phyloP scores from a whole-genome alignment of 2,888 invertebrate genomes.

The Didymodactylos carnosus region DNA sequence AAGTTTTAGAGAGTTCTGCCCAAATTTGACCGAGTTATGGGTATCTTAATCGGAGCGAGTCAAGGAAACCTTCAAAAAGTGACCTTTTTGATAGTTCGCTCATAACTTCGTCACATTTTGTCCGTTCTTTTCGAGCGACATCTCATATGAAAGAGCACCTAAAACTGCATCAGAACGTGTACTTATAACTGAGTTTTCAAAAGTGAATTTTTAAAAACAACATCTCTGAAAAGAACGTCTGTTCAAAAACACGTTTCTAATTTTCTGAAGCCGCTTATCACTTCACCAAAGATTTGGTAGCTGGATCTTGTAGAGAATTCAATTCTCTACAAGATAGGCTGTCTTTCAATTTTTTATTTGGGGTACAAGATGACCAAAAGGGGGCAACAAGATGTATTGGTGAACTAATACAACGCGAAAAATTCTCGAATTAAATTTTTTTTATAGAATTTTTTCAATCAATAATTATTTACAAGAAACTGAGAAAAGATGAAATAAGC shows the following conservation, averaged over 20 bases:
- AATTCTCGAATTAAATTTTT: too few species aligned
- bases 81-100: background rate
- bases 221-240: too few species aligned
- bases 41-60: background rate
- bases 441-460: too few species aligned
- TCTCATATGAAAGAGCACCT: background rate
- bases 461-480: too few species aligned
- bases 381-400: background rate
- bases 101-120: background rate
- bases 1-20: background rate
- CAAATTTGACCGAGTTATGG: background rate
- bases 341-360: background rate
- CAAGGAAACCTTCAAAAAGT: background rate
- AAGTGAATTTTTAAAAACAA: background rate
- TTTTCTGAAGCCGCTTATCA: background rate
- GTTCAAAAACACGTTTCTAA: too few species aligned
- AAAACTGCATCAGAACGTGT: background rate
- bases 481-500: too few species aligned
- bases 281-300: background rate
- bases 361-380: background rate
- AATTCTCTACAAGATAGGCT: background rate
- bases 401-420: background rate
- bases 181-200: background rate
- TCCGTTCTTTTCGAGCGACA: background rate
- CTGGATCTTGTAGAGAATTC: background rate